phyloP scores from a whole-genome alignment of 2,113 vertebrate species.

The Carassius auratus region DNA sequence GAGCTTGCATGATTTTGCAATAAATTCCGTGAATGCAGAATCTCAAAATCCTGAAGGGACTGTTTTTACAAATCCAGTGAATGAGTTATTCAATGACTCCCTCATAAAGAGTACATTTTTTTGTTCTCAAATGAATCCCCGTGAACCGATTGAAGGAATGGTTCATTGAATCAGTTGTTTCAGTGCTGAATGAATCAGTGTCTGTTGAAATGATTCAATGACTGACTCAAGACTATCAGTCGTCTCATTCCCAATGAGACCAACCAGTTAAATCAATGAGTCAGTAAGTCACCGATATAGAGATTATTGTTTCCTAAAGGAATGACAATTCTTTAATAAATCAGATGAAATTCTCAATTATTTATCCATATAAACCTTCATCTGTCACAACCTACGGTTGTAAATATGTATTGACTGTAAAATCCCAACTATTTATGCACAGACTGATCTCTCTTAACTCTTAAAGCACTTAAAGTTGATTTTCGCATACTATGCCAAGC shows the following conservation, averaged over 20 bases:
- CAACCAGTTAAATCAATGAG: not conserved
- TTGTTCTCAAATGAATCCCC: not conserved
- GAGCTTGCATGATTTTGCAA: no score
- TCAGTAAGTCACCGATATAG: not conserved
- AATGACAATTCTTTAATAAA: not conserved
- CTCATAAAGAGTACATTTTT: not conserved
- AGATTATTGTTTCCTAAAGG: not conserved
- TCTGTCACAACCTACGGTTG: not conserved
- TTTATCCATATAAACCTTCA: not conserved
- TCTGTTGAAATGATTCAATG: not conserved
- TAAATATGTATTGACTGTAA: not conserved
- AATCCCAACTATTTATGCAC: not conserved
- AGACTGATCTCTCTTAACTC: not conserved
- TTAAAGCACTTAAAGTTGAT: not conserved
- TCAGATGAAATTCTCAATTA: not conserved
- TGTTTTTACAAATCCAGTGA: not conserved
- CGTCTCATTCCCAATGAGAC: not conserved
- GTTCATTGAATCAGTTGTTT: not conserved
- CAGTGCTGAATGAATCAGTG: not conserved
- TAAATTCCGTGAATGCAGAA: no score
- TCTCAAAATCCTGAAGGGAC: no score
- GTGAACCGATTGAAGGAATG: not conserved
- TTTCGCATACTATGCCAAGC: not conserved
- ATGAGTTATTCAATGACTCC: not conserved
- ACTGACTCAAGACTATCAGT: not conserved